Evolutionary conservation across 2,113 vertebrate genomes (phyloP).

Genomic region (Misgurnus mizolepis): DNA sequence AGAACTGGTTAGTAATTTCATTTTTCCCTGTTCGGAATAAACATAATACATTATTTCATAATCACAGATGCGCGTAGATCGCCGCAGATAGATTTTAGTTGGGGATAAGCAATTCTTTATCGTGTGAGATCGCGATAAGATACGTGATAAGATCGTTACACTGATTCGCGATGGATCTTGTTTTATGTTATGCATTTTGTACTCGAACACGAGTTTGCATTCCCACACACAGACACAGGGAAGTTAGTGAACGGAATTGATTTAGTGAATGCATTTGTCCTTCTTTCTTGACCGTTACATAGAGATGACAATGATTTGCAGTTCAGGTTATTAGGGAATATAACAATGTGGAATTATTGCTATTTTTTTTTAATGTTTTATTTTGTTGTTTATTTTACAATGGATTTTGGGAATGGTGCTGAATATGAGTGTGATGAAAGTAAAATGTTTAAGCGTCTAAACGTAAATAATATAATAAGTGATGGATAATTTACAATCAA

Average conservation of each 20-base stretch:
- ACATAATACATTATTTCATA: background rate
- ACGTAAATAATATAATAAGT: too few species aligned
- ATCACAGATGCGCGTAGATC: background rate
- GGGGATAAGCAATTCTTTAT: background rate
- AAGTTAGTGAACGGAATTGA: background rate
- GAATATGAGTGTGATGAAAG: too few species aligned
- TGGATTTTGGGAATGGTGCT: too few species aligned
- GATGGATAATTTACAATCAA: too few species aligned
- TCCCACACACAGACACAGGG: background rate
- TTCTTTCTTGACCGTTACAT: background rate
- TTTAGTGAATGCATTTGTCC: background rate
- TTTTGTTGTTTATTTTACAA: too few species aligned
- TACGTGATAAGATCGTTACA: background rate
- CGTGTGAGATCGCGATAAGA: background rate
- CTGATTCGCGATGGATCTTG: background rate
- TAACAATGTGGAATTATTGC: too few species aligned
- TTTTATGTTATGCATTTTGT: background rate
- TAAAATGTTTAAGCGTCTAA: too few species aligned
- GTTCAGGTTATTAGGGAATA: too few species aligned
- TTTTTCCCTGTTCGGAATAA: background rate
- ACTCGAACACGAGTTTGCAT: background rate
- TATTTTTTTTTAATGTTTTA: too few species aligned
- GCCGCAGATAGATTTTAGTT: background rate
- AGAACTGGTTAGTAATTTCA: constrained; percentile 74
- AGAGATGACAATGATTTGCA: too few species aligned